phyloP scores from a whole-genome alignment of 2,797 vertebrate species.

The Brachymystax lenok region DNA sequence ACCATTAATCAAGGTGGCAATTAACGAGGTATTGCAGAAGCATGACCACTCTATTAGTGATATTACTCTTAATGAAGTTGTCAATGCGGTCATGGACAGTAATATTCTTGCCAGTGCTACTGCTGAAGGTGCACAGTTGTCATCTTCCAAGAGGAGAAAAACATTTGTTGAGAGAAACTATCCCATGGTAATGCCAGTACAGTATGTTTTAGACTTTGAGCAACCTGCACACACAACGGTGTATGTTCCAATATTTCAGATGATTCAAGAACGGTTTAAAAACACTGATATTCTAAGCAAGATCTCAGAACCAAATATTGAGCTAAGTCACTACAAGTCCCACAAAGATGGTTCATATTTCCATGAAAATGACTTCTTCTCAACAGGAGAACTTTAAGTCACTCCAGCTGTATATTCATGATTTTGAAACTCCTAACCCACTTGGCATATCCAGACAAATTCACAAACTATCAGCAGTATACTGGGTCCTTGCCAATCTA shows the following conservation, averaged over 20 bases:
- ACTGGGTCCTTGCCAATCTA: slow-evolving; percentile 44
- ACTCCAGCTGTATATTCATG: too few relatives aligned
- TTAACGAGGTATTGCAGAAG: slow-evolving; percentile 28
- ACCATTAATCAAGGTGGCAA: slow-evolving; percentile 35
- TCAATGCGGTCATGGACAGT: slow-evolving; percentile 35
- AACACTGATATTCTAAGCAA: slow-evolving; percentile 41
- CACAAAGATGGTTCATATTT: slow-evolving; percentile 18
- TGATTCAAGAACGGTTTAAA: slow-evolving; percentile 43
- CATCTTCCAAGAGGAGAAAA: slow-evolving; percentile 34
- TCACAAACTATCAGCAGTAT: slow-evolving; percentile 37
- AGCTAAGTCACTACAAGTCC: slow-evolving; percentile 17
- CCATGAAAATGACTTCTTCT: too few relatives aligned
- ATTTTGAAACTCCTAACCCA: too few relatives aligned
- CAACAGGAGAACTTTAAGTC: too few relatives aligned
- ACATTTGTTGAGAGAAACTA: slow-evolving; percentile 38
- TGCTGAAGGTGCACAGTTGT: slow-evolving; percentile 34
- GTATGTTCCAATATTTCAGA: slow-evolving; percentile 42
- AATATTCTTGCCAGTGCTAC: slow-evolving; percentile 32
- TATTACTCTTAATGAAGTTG: slow-evolving; percentile 26
- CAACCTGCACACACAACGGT: slow-evolving; percentile 24
- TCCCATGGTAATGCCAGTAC: slow-evolving; percentile 29
- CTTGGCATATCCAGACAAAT: slow-evolving; percentile 35
- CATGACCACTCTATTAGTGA: slow-evolving; percentile 33
- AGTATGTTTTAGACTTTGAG: slow-evolving; percentile 24
- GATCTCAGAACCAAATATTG: slow-evolving; percentile 23